Evolutionary conservation across 2,113 vertebrate species (phyloP), one percentile per base, ranked within the genome.

Genomic region (Albula goreensis): DNA sequence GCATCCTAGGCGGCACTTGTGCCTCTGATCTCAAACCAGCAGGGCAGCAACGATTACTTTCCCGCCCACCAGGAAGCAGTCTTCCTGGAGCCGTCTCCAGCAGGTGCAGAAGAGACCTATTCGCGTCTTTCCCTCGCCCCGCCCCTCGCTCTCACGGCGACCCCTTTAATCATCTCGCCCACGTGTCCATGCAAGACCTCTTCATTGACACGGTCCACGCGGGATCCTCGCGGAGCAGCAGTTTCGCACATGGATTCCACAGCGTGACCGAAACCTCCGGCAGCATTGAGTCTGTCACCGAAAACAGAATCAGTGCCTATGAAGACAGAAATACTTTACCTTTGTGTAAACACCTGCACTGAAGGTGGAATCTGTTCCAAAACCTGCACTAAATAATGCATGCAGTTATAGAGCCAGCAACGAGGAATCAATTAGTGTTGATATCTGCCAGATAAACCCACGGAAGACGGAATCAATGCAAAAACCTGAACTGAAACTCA

Each of bases 141-240:
- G 4, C 60, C 22, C 11, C 13, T 2, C 11, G n/a, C 63, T n/a
- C 31, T 63, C 50, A 25, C 8, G 83, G 50, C 60, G 77, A 50
- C 15, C 66, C n/a, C n/a, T 78, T 78, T 41, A 78, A 78, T 78
- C 31, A 78, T 63, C 22, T 66, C 6, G 17, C 22, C 63, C 66
- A 52, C 11, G 51, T 48, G 77, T 19, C 63, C 48, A n/a, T 63
- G 51, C 77, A 50, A 22, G 10, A 17, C 51, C 50, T 1, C 49
- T 12, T 84, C 31, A 84, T 84, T 74, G 63, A 77, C 83, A 74
- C 63, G 17, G 31, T 41, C 77, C 70, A 78, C 74, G 4, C 13
- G 41, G 4, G 41, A 48, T n/a, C 74, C n/a, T 25, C 41, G 25
- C 74, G 41, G 41, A 31, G 41, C 74, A 22, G 22, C 15, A 22